Evolutionary conservation across 2,797 vertebrate genomes (phyloP).

Genomic region (Dipus sagitta): DNA sequence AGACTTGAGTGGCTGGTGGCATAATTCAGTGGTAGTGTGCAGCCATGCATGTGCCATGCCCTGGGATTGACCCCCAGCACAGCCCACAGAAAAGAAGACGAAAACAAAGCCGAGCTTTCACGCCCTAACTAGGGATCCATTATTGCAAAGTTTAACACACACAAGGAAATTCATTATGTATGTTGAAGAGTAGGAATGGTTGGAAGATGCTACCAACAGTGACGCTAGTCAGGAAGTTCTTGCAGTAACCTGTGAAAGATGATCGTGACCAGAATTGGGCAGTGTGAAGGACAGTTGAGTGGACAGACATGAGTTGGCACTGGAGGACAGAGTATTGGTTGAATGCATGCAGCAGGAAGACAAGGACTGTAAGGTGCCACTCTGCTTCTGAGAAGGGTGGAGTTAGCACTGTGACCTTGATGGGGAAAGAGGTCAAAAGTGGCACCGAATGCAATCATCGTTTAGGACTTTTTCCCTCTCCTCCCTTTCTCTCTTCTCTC

Average conservation of each 20-base stretch:
- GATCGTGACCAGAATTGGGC: background rate
- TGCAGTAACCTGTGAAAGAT: background rate
- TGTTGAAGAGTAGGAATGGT: background rate
- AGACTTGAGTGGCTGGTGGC: background rate
- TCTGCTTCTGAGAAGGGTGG: background rate
- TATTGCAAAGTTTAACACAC: background rate
- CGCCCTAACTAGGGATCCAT: background rate
- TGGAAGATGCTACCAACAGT: background rate
- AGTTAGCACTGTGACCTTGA: background rate
- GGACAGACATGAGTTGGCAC: background rate
- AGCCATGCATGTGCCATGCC: background rate
- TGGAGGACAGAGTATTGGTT: background rate
- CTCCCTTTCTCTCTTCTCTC: too few species aligned
- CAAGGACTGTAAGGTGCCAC: background rate
- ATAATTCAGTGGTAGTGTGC: background rate
- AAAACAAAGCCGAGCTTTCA: background rate
- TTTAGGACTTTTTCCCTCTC: background rate
- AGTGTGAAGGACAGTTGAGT: background rate
- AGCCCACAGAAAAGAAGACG: background rate
- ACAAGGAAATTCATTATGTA: background rate
- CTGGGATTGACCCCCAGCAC: background rate
- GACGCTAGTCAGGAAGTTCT: background rate
- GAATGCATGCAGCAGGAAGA: background rate
- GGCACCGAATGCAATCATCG: background rate
- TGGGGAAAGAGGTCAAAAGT: background rate